Conservation (phyloP, 2,797 vertebrate genomes). For the Remorina albescens region DNA sequence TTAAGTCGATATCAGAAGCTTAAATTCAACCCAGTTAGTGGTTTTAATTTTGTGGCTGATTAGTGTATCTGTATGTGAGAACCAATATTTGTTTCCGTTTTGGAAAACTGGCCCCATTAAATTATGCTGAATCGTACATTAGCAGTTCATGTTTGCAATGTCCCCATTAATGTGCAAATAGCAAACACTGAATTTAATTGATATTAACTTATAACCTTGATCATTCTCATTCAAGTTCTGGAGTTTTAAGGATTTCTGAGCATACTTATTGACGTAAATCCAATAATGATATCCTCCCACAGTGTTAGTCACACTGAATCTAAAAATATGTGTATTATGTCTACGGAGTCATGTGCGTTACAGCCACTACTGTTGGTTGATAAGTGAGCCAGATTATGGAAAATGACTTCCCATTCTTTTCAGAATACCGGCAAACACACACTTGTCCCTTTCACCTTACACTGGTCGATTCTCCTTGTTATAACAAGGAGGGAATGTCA, state of each 20-base stretch:
- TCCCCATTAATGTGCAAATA: not conserved
- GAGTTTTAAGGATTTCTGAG: not conserved
- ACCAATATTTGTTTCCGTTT: conserved; percentile 16
- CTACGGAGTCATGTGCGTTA: not conserved
- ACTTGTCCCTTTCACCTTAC: conserved; percentile 15
- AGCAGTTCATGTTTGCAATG: not conserved
- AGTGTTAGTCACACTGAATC: not conserved
- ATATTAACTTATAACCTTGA: not conserved
- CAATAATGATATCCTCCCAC: not conserved
- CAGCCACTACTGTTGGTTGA: not conserved
- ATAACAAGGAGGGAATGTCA: conserved; percentile 33
- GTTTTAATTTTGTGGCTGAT: not conserved
- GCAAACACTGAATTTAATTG: not conserved
- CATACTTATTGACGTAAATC: not conserved
- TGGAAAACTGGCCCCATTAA: conserved; percentile 2
- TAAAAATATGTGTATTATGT: not conserved
- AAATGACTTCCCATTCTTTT: conserved; percentile 15
- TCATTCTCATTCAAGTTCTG: not conserved
- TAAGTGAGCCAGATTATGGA: not conserved
- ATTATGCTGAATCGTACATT: not conserved
- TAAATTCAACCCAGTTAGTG: not conserved
- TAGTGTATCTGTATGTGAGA: not conserved
- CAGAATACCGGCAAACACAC: not conserved
- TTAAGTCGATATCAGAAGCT: not conserved
- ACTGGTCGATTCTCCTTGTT: conserved; percentile 10